Conservation (phyloP, 2,797 vertebrate species). For the Liparis tanakae region DNA sequence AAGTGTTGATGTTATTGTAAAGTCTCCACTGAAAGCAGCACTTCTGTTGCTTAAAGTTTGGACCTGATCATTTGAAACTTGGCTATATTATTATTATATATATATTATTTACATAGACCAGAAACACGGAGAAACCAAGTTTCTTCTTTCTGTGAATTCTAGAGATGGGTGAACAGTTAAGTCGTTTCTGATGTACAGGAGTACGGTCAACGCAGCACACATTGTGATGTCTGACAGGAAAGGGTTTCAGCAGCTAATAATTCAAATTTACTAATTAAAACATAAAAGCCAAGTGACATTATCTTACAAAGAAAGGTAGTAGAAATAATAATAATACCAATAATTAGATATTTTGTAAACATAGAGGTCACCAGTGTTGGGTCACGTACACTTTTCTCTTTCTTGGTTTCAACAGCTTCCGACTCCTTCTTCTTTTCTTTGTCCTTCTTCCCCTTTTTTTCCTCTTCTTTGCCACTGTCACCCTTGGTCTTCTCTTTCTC, state of each 20-base stretch:
- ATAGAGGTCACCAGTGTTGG: not conserved
- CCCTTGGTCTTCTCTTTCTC: conserved; percentile 82
- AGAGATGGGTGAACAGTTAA: conserved; percentile 18
- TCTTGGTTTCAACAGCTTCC: conserved; percentile 89
- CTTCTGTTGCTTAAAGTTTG: too few relatives aligned
- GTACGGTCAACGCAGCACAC: not conserved
- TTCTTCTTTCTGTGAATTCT: not conserved
- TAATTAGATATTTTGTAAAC: not conserved
- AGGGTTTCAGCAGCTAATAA: not conserved
- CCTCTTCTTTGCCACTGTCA: conserved; percentile 89
- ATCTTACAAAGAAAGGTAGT: not conserved
- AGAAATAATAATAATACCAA: not conserved
- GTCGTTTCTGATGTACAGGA: not conserved
- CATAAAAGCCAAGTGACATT: not conserved
- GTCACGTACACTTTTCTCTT: conserved; percentile 86
- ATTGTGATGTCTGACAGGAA: not conserved
- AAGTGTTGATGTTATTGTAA: not conserved
- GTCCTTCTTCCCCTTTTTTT: conserved; percentile 93
- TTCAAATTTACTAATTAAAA: not conserved
- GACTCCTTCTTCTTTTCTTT: conserved; percentile 87
- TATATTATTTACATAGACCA: not conserved
- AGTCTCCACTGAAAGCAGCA: too few relatives aligned
- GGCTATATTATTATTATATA: not conserved
- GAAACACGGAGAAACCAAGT: not conserved
- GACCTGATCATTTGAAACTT: not conserved